Evolutionary conservation across 1,140 invertebrate species (phyloP).

Genomic region (Leucophenga varia): DNA sequence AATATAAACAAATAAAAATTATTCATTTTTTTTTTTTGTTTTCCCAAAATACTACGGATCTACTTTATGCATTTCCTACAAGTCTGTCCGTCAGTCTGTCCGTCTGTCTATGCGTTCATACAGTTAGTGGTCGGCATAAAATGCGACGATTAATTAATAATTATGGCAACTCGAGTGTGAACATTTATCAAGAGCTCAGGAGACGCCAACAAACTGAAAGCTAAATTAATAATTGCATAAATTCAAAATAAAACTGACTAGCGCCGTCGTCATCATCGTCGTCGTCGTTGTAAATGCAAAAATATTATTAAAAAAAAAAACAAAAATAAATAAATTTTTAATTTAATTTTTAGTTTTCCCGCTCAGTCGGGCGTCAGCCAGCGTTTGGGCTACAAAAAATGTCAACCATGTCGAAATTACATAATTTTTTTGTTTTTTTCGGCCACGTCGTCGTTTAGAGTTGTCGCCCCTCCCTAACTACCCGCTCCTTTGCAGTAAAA

Average conservation of each 20-base stretch:
- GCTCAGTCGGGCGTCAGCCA: conserved; percentile 13
- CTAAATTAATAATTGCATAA: conserved; percentile 21
- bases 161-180: conserved; percentile 25
- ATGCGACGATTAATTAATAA: conserved; percentile 26
- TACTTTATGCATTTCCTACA: neutral
- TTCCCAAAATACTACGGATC: neutral
- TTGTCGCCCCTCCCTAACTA: too few relatives aligned
- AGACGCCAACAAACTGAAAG: conserved; percentile 11
- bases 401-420: conserved; percentile 17
- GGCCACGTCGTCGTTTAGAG: neutral
- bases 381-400: conserved; percentile 1
- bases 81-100: neutral
- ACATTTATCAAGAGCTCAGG: conserved; percentile 22
- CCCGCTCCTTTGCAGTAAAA: too few relatives aligned
- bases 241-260: conserved; percentile 3
- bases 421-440: conserved; percentile 27
- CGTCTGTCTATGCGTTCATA: neutral
- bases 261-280: conserved; percentile 3
- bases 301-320: too few relatives aligned
- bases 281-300: too few relatives aligned
- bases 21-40: neutral
- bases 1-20: neutral
- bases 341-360: too few relatives aligned
- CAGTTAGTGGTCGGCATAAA: too few relatives aligned
- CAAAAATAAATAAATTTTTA: too few relatives aligned